Evolutionary conservation across 2,888 invertebrate genomes (phyloP), one percentile per base, ranked within the genome.

Genomic region (Apocheima hispidaria): DNA sequence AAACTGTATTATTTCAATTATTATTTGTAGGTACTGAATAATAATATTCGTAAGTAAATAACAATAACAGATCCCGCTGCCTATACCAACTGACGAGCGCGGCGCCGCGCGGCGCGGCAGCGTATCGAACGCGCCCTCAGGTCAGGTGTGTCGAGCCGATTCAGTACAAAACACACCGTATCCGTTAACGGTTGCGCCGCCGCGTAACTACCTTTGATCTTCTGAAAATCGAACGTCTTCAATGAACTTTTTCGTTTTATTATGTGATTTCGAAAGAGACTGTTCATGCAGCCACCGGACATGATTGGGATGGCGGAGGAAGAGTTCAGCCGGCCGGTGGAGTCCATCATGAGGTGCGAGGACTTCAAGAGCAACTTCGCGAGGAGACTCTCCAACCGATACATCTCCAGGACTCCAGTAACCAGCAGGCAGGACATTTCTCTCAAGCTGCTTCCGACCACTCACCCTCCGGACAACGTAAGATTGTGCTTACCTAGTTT

Each of bases 291-390:
- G 69, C 71, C 78, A 43, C 65, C 74, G 66, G 78, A 84, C 4
- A 64, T 70, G 61, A 60, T 71, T 41, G 76, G 68, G 49, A 74
- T 74, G 48, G 68, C 75, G 66, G 86, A 82, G 7, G 86, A 86
- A 52, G 89, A 85, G 75, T 91, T 90, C 67, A 83, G 82, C 64
- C 83, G 79, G 69, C 88, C 92, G 46, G 90, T 92, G 51, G 92
- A 92, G 79, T 87, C 90, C 16, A 90, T 92, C 65, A 92, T 92
- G 92, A 83, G 84, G 72, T 91, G 90, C 74, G 90, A 91, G 68
- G 90, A 92, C 72, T 92, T 92, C 70, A 92, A 92, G 67, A 92
- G 92, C 67, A 92, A 91, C 75, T 92, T 92, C 65, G 92, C 92
- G 1, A 85, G 92, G 72, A 88, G 84, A 67, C 83, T 92, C 54